Conservation (phyloP, 2,888 invertebrate species). For the Leptothorax acervorum region DNA sequence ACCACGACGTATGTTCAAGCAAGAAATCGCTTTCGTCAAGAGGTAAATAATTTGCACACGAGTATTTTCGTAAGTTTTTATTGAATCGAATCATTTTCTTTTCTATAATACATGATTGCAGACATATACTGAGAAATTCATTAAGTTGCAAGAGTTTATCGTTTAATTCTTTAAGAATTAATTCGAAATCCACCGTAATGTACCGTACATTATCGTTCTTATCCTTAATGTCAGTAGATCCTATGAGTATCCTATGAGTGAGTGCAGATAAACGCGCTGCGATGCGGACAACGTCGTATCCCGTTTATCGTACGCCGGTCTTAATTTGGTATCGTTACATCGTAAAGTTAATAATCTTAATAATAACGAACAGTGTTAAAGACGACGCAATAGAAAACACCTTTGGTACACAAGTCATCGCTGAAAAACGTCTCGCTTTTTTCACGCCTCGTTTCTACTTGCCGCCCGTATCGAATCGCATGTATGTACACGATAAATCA, state of each 20-base stretch:
- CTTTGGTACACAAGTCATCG: constrained; percentile 62
- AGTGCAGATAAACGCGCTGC: constrained; percentile 70
- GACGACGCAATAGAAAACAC: constrained; percentile 71
- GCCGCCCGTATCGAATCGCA: not conserved
- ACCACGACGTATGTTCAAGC: not conserved
- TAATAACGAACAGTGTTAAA: constrained; percentile 60
- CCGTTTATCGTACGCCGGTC: constrained; percentile 54
- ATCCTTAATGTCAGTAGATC: constrained; percentile 81
- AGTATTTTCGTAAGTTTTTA: constrained; percentile 79
- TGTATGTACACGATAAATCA: not conserved
- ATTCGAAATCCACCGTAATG: constrained; percentile 80
- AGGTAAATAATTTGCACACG: constrained; percentile 55
- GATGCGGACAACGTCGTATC: constrained; percentile 56
- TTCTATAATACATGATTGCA: constrained; percentile 84
- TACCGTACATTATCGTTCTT: constrained; percentile 77
- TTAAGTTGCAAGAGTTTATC: constrained; percentile 81
- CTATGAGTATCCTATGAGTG: constrained; percentile 75
- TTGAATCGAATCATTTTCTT: constrained; percentile 82
- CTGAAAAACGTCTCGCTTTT: constrained; percentile 56
- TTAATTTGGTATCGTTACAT: constrained; percentile 61
- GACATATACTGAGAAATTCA: constrained; percentile 83
- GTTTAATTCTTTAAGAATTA: constrained; percentile 81
- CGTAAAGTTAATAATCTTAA: constrained; percentile 59
- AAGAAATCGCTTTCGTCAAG: not conserved
- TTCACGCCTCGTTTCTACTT: not conserved